phyloP scores from a whole-genome alignment of 2,113 vertebrate species.

The Scalopus aquaticus region DNA sequence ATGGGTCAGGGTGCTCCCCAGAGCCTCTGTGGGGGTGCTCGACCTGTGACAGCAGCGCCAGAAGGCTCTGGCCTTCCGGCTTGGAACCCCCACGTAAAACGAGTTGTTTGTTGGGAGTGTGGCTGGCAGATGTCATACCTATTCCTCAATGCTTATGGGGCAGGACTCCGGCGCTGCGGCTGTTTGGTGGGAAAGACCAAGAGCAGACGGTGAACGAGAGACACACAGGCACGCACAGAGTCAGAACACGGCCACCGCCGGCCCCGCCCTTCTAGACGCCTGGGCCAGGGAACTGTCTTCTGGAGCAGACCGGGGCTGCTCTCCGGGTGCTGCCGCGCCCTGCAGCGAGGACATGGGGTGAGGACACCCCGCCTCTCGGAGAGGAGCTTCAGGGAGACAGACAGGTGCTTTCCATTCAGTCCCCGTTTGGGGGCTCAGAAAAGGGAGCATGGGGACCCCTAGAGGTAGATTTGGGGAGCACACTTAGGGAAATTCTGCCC shows the following conservation, averaged over 20 bases:
- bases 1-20: not conserved
- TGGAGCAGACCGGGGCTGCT: too few species aligned
- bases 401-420: not conserved
- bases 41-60: not conserved
- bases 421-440: not conserved
- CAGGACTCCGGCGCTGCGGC: constrained; percentile 92
- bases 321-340: too few species aligned
- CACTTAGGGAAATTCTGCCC: not conserved
- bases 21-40: not conserved
- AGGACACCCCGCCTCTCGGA: too few species aligned
- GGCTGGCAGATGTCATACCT: constrained; percentile 88
- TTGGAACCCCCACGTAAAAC: not conserved
- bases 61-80: not conserved
- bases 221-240: constrained; percentile 61
- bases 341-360: too few species aligned
- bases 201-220: constrained; percentile 87
- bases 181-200: constrained; percentile 89
- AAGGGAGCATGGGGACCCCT: not conserved
- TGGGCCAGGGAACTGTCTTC: not conserved
- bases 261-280: not conserved
- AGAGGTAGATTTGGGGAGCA: not conserved
- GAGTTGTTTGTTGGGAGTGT: not conserved
- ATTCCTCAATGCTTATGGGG: constrained; percentile 96
- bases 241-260: not conserved
- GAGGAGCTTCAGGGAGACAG: too few species aligned